Evolutionary conservation across 1,140 invertebrate genomes (phyloP).

Genomic region (Drosophila rufa): DNA sequence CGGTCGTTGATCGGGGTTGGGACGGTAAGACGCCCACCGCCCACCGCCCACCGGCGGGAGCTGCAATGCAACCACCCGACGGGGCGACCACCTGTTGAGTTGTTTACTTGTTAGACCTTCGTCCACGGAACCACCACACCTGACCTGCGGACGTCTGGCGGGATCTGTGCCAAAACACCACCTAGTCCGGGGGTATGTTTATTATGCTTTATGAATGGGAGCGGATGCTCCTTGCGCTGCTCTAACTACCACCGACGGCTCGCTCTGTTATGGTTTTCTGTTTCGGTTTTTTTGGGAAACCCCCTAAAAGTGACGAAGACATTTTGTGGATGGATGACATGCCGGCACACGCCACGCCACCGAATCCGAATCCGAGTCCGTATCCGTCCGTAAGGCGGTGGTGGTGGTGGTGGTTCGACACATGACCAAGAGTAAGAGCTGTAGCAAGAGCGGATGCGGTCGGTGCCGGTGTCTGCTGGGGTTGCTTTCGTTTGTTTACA

Average conservation of each 20-base stretch:
- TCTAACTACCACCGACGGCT: conserved; percentile 73
- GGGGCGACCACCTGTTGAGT: conserved; percentile 64
- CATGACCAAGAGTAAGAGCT: conserved; percentile 44
- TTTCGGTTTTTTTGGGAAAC: conserved; percentile 66
- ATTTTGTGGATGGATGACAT: conserved; percentile 80
- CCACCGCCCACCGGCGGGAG: conserved; percentile 28
- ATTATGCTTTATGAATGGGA: conserved; percentile 74
- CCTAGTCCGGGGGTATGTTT: conserved; percentile 79
- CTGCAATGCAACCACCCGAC: conserved; percentile 46
- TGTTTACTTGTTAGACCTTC: conserved; percentile 51
- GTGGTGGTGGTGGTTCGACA: conserved; percentile 74
- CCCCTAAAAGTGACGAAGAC: conserved; percentile 81
- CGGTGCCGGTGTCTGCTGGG: conserved; percentile 63
- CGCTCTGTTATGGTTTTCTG: conserved; percentile 74
- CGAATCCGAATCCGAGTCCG: conserved; percentile 25
- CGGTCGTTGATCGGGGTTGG: conserved; percentile 14
- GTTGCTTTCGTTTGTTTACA: conserved; percentile 58
- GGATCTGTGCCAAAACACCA: conserved; percentile 75
- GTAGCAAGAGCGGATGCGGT: conserved; percentile 56
- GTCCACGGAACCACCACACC: conserved; percentile 61
- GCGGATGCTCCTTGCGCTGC: conserved; percentile 44
- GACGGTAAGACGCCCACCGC: conserved; percentile 1
- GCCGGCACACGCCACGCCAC: conserved; percentile 73
- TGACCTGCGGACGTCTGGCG: conserved; percentile 51
- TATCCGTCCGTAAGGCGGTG: conserved; percentile 30